Percentiles rank a stretch among this genome's conserved stretches.
Evolutionary conservation across 2,113 vertebrate genomes (phyloP).

Genomic region (Halcyon malimbica): DNA sequence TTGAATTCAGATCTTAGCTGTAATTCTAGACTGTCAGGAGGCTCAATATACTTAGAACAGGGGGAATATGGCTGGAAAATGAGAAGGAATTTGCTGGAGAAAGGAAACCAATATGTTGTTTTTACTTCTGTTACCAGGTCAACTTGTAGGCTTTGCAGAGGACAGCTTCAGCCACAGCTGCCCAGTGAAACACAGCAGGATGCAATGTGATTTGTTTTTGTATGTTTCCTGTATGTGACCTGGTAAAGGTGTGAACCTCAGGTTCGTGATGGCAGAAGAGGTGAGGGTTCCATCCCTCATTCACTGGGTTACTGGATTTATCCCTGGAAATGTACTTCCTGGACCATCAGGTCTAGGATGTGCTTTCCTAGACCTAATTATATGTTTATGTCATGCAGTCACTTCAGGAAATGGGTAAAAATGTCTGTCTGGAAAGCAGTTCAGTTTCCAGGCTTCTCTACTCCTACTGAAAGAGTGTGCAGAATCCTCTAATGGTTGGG

Average conservation of each 20-base stretch:
- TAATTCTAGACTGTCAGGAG: neutral
- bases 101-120: neutral
- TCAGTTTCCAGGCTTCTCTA: neutral
- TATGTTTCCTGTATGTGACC: rapidly evolving
- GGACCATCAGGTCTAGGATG: neutral
- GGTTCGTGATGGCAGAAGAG: neutral
- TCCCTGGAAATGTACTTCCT: neutral
- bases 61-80: neutral
- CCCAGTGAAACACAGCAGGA: neutral
- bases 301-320: neutral
- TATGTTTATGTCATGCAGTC: neutral
- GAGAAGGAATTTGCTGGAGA: neutral
- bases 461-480: neutral
- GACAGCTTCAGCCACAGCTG: neutral
- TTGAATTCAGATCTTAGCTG: neutral
- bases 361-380: neutral
- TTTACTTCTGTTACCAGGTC: neutral
- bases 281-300: neutral
- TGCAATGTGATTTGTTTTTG: neutral
- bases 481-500: neutral
- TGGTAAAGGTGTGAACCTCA: neutral
- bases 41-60: neutral
- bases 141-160: neutral
- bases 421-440: neutral
- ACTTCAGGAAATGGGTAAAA: neutral